phyloP scores from a whole-genome alignment of 2,797 vertebrate species.

The Caiman crocodilus region DNA sequence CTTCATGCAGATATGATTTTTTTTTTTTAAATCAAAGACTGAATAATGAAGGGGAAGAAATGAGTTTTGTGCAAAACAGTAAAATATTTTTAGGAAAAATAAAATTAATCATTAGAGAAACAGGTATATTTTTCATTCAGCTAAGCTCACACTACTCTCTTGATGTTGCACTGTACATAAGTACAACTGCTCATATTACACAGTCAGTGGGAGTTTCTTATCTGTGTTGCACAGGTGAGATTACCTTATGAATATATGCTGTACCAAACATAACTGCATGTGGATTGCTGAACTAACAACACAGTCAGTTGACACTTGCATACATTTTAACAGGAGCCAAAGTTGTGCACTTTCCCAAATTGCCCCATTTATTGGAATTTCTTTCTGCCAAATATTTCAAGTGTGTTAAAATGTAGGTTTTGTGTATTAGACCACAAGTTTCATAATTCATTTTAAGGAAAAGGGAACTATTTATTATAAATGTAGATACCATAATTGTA shows the following conservation, averaged over 20 bases:
- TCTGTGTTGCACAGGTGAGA: conserved; percentile 60
- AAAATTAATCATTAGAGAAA: not conserved
- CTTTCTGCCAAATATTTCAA: not conserved
- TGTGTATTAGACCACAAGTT: not conserved
- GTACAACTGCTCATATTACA: not conserved
- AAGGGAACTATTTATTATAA: too few species aligned
- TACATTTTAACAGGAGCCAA: conserved; percentile 1
- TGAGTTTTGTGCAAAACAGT: conserved; percentile 9
- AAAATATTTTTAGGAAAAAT: not conserved
- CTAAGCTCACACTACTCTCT: not conserved
- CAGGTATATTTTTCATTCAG: not conserved
- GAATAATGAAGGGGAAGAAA: not conserved
- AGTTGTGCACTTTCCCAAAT: not conserved
- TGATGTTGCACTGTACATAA: not conserved
- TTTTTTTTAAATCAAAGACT: not conserved
- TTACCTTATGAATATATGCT: not conserved
- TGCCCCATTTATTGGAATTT: not conserved
- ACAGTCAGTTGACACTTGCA: conserved; percentile 7
- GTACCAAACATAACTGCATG: not conserved
- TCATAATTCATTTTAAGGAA: too few species aligned
- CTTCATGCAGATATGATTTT: too few species aligned
- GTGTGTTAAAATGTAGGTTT: not conserved
- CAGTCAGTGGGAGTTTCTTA: conserved; percentile 50
- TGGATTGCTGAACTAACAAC: not conserved
- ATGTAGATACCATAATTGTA: too few species aligned